Conservation (phyloP, 2,113 vertebrate species). For the Cebidichthys violaceus region DNA sequence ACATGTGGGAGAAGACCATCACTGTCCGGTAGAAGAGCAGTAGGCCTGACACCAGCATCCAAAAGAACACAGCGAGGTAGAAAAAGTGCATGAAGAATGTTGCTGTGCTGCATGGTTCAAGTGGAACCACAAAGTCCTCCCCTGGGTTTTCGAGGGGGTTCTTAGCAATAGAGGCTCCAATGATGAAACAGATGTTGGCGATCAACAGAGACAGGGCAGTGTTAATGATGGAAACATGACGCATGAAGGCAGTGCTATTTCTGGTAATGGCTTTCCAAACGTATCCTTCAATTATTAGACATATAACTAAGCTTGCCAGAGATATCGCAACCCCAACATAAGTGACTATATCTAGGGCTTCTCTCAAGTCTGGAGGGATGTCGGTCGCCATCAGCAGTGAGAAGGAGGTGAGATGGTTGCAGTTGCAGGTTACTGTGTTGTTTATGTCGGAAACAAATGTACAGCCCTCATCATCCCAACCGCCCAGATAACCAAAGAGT, state of each 20-base stretch:
- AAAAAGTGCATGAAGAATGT: slow-evolving; percentile 93
- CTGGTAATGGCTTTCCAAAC: slow-evolving; percentile 86
- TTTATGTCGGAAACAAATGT: neutral
- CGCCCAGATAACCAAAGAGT: slow-evolving; percentile 48
- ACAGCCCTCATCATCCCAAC: slow-evolving; percentile 84
- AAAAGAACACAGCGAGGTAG: slow-evolving; percentile 92
- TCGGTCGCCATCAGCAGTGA: slow-evolving; percentile 88
- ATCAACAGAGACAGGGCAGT: slow-evolving; percentile 85
- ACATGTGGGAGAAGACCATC: slow-evolving; percentile 87
- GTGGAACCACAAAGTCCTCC: neutral
- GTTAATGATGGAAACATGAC: slow-evolving; percentile 89
- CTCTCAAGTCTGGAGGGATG: rapidly evolving
- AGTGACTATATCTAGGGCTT: slow-evolving; percentile 72
- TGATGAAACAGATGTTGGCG: slow-evolving; percentile 89
- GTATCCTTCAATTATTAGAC: slow-evolving; percentile 83
- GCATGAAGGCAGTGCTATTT: slow-evolving; percentile 87
- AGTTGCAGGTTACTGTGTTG: slow-evolving; percentile 79
- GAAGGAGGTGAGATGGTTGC: slow-evolving; percentile 88
- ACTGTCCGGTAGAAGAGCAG: slow-evolving; percentile 88
- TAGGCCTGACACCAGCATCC: slow-evolving; percentile 91
- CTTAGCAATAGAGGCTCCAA: slow-evolving; percentile 69
- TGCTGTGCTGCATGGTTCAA: slow-evolving; percentile 80
- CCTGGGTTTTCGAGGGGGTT: slow-evolving; percentile 52
- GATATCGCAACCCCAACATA: slow-evolving; percentile 87
- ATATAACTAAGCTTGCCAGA: slow-evolving; percentile 85